These are phyloP conservation scores for Scalopus aquaticus DNA, from an alignment of 2,113 vertebrate species.

Conservation along the genomic window DNA sequence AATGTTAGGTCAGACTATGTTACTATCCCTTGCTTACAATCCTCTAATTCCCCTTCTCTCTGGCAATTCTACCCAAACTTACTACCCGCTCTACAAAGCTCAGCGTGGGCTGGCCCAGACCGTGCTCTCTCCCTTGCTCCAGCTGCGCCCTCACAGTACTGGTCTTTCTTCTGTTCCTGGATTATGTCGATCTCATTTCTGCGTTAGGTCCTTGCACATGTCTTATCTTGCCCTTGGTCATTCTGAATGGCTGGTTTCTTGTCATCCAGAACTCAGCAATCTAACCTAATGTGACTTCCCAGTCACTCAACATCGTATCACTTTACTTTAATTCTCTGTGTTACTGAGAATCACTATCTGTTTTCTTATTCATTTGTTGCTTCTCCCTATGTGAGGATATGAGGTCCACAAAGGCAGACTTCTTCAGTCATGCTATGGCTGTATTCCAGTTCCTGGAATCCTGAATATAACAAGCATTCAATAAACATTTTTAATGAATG, in stretches of 20 bases:
- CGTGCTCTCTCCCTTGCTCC: not conserved
- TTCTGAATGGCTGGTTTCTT: not conserved
- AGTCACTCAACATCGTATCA: not conserved
- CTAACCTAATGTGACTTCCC: not conserved
- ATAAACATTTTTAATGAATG: not conserved
- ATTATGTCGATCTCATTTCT: not conserved
- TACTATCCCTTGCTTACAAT: not conserved
- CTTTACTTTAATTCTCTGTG: not conserved
- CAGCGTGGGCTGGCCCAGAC: not conserved
- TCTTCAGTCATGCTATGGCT: not conserved
- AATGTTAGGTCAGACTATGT: not conserved
- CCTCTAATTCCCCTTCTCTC: not conserved
- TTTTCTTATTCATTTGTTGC: not conserved
- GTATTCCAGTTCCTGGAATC: not conserved
- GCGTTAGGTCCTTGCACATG: not conserved
- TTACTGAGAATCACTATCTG: not conserved
- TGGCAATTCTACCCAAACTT: not conserved
- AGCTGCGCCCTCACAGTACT: not conserved
- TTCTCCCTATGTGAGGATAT: not conserved
- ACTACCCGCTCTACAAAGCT: not conserved
- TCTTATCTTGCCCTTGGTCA: not conserved
- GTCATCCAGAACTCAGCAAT: not conserved
- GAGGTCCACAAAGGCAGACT: constrained; percentile 4
- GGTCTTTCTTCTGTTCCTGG: not conserved
- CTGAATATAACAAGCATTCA: not conserved